phyloP scores from a whole-genome alignment of 2,888 invertebrate genomes.

The Spialia ferax region DNA sequence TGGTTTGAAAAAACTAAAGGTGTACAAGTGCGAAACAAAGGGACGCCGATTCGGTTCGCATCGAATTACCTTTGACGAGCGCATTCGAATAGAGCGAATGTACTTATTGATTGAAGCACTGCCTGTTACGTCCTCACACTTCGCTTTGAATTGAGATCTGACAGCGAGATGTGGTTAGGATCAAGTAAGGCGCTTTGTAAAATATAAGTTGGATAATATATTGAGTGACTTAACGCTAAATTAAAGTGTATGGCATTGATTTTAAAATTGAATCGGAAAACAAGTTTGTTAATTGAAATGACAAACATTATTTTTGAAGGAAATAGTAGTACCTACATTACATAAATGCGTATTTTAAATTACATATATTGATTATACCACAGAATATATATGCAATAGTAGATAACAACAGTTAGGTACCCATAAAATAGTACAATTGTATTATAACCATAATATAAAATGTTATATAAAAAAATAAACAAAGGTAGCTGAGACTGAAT shows the following conservation, averaged over 20 bases:
- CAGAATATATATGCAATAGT: too few relatives aligned
- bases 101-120: slow-evolving; percentile 58
- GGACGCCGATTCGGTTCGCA: slow-evolving; percentile 70
- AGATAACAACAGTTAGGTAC: too few relatives aligned
- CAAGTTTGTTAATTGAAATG: too few relatives aligned
- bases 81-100: slow-evolving; percentile 69
- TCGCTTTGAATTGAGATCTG: slow-evolving; percentile 26
- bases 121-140: slow-evolving; percentile 46
- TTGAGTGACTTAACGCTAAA: background rate
- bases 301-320: too few relatives aligned
- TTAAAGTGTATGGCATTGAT: background rate
- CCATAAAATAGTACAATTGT: too few relatives aligned
- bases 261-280: background rate
- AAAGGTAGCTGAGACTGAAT: too few relatives aligned
- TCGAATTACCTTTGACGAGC: slow-evolving; percentile 82
- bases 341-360: too few relatives aligned
- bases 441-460: too few relatives aligned
- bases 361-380: too few relatives aligned
- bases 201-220: slow-evolving; percentile 18
- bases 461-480: too few relatives aligned
- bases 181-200: slow-evolving; percentile 23
- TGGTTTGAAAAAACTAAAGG: slow-evolving; percentile 77
- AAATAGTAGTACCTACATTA: too few relatives aligned
- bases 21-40: slow-evolving; percentile 84
- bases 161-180: slow-evolving; percentile 25